These are phyloP conservation scores for Asobara japonica DNA, from an alignment of 1,140 invertebrate species.

Conservation along the genomic window DNA sequence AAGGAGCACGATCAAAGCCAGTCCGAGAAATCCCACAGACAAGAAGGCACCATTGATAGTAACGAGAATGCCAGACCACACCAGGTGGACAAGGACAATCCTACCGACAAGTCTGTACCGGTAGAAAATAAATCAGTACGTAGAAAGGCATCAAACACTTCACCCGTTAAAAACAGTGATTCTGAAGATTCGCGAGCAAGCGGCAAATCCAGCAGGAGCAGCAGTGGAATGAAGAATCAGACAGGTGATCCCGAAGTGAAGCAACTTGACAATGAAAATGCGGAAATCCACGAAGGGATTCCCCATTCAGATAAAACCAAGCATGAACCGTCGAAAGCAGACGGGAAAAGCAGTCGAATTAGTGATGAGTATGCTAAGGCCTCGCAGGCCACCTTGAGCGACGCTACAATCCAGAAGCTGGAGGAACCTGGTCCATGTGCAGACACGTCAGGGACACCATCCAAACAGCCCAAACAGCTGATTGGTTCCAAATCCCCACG, in stretches of 20 bases:
- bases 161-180: conserved; percentile 37
- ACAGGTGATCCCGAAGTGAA: too few relatives aligned
- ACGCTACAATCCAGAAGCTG: conserved; percentile 2
- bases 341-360: too few relatives aligned
- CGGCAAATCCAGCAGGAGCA: too few relatives aligned
- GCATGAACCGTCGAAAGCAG: too few relatives aligned
- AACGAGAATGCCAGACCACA: conserved; percentile 40
- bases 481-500: conserved; percentile 53
- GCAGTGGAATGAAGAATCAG: too few relatives aligned
- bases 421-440: conserved; percentile 55
- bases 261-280: too few relatives aligned
- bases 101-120: not conserved
- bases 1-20: not conserved
- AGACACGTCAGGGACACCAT: conserved; percentile 56
- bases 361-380: too few relatives aligned
- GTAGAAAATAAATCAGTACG: not conserved
- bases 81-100: not conserved
- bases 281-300: too few relatives aligned
- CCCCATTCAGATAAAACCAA: too few relatives aligned
- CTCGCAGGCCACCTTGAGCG: too few relatives aligned
- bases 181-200: conserved; percentile 16
- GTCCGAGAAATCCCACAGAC: not conserved
- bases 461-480: conserved; percentile 39
- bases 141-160: conserved; percentile 48
- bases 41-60: not conserved